Percentiles rank a stretch among this genome's conserved stretches.
Evolutionary conservation across 2,113 vertebrate species (phyloP).

Genomic region (Stegastes partitus): DNA sequence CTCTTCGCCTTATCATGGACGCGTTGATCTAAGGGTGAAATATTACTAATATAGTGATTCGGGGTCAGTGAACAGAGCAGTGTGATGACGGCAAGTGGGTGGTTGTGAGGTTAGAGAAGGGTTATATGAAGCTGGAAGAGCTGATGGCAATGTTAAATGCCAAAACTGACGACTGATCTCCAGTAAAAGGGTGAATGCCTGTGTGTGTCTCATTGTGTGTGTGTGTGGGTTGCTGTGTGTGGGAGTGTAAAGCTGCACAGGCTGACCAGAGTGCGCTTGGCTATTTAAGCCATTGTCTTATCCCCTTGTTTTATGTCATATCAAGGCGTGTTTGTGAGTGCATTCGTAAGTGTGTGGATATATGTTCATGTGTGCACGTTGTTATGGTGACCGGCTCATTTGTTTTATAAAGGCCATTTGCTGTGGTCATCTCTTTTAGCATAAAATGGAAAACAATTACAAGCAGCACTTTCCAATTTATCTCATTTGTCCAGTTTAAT

Average conservation of each 20-base stretch:
- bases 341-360: background rate
- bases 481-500: conserved; percentile 67
- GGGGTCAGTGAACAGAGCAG: conserved; percentile 74
- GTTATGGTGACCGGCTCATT: conserved; percentile 48
- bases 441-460: conserved; percentile 69
- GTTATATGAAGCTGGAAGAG: conserved; percentile 66
- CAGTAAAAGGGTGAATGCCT: conserved; percentile 61
- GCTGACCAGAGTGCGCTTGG: conserved; percentile 38
- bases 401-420: conserved; percentile 60
- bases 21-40: conserved; percentile 80
- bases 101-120: conserved; percentile 52
- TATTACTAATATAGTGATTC: conserved; percentile 75
- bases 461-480: conserved; percentile 60
- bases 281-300: conserved; percentile 49
- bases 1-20: conserved; percentile 41
- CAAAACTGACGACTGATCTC: conserved; percentile 73
- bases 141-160: conserved; percentile 79
- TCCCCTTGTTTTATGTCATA: conserved; percentile 32
- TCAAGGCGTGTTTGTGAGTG: conserved; percentile 8
- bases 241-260: conserved; percentile 33
- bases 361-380: conserved; percentile 11
- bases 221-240: conserved; percentile 22
- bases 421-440: conserved; percentile 59
- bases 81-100: conserved; percentile 73
- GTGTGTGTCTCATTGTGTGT: conserved; percentile 5